Conservation (phyloP, 2,888 invertebrate genomes). For the Pachymerium ferrugineum region DNA sequence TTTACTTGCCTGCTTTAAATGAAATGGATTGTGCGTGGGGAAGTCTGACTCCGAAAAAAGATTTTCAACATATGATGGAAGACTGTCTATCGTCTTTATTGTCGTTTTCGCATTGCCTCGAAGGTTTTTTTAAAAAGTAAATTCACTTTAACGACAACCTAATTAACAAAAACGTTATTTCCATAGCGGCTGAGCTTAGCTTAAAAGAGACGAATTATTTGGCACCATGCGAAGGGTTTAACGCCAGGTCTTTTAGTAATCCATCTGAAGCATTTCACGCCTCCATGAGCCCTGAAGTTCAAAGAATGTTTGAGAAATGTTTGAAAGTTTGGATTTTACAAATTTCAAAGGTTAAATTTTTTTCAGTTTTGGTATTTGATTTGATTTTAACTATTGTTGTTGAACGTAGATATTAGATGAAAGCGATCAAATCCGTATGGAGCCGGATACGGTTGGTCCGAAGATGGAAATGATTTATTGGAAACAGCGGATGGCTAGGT, state of each 20-base stretch:
- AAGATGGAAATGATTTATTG: conserved; percentile 94
- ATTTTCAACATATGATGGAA: conserved; percentile 1
- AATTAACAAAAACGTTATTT: not conserved
- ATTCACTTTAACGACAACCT: not conserved
- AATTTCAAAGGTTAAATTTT: not conserved
- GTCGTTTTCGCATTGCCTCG: conserved; percentile 28
- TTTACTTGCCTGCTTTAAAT: conserved; percentile 74
- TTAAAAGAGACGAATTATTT: not conserved
- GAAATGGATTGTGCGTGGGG: conserved; percentile 33
- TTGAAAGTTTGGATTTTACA: conserved; percentile 29
- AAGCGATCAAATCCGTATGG: conserved; percentile 83
- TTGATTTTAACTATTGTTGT: not conserved
- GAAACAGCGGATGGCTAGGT: conserved; percentile 90
- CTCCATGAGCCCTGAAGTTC: conserved; percentile 25
- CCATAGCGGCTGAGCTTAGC: conserved; percentile 15
- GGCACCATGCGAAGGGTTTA: not conserved
- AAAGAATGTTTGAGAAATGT: conserved; percentile 14
- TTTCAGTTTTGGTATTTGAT: not conserved
- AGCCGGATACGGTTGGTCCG: conserved; percentile 82
- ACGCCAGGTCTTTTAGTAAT: not conserved
- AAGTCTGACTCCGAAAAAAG: not conserved
- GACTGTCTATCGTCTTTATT: not conserved
- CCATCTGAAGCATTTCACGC: conserved; percentile 30
- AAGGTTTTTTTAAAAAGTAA: not conserved
- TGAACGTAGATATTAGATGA: conserved; percentile 65